Conservation (phyloP, 2,113 vertebrate species). For the Neolamprologus kungweensis region DNA sequence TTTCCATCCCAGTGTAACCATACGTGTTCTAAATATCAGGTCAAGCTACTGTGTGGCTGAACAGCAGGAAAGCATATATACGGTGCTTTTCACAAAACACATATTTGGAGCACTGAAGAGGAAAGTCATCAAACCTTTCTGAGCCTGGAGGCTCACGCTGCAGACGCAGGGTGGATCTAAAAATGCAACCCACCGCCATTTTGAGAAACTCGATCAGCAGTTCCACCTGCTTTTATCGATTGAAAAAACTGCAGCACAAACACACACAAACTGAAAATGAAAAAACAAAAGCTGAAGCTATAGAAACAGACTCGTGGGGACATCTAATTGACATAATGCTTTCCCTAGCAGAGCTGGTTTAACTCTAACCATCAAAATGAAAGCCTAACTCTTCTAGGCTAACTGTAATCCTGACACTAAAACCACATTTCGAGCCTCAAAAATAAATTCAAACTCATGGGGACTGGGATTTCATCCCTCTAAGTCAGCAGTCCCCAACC, state of each 20-base stretch:
- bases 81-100: not conserved
- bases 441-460: not conserved
- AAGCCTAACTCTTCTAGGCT: not conserved
- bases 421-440: not conserved
- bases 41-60: not conserved
- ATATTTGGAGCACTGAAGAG: not conserved
- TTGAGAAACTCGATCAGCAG: not conserved
- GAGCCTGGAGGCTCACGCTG: not conserved
- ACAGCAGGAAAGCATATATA: not conserved
- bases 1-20: fast-evolving
- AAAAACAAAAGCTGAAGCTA: not conserved
- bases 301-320: not conserved
- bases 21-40: not conserved
- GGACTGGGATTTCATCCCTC: not conserved
- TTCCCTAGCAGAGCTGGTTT: not conserved
- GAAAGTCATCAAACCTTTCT: not conserved
- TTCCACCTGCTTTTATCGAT: not conserved
- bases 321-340: not conserved
- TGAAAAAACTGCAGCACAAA: not conserved
- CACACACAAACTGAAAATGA: not conserved
- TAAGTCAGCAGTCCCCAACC: not conserved
- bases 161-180: not conserved
- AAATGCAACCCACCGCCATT: not conserved
- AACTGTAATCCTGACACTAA: not conserved
- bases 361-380: not conserved